Base-by-base conservation (phyloP, 1,140 invertebrate species). In the Battus philenor region DNA sequence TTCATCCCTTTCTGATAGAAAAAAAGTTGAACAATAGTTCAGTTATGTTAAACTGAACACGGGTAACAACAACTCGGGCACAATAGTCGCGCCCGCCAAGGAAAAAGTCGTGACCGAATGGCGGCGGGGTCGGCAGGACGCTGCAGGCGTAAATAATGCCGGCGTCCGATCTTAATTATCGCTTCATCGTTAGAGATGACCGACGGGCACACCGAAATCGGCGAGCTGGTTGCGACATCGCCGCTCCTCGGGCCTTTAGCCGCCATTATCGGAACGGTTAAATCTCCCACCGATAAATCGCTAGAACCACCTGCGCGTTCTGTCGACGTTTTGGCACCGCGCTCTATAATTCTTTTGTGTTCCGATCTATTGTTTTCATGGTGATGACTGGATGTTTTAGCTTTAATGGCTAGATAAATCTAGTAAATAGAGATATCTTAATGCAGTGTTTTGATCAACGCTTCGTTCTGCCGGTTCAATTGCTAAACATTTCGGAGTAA, bases 121-220 rank as follows among this genome's bases (percentile, higher is more conserved):
- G 52, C 46, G 62, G 58, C 49, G 57, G 62, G 68, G 73, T 74
- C 71, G 64, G 51, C 67, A 61, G 58, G 69, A 75, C 58, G 74
- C 78, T 77, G 62, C 69, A 63, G 76, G 79, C 79, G 76, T 77
- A 83, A 82, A 82, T 82, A 82, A 80, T 78, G 62, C 70, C 68
- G 71, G 69, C 66, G 77, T 76, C 78, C 68, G 62, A 82, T 80
- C 76, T 80, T 82, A 82, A 82, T 82, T 82, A 82, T 82, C 78
- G 71, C 55, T 68, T 66, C 68, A 82, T 82, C 78, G 77, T 78
- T 81, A 80, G 73, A 76, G 76, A 82, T 79, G 69, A 79, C 71
- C 75, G 69, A 72, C 68, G 66, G 68, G 66, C 76, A 68, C 46
- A 64, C 74, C 72, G 65, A 81, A 77, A 75, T 71, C 72, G 59